Evolutionary conservation across 1,140 invertebrate species (phyloP).

Genomic region (Anthonomus grandis): DNA sequence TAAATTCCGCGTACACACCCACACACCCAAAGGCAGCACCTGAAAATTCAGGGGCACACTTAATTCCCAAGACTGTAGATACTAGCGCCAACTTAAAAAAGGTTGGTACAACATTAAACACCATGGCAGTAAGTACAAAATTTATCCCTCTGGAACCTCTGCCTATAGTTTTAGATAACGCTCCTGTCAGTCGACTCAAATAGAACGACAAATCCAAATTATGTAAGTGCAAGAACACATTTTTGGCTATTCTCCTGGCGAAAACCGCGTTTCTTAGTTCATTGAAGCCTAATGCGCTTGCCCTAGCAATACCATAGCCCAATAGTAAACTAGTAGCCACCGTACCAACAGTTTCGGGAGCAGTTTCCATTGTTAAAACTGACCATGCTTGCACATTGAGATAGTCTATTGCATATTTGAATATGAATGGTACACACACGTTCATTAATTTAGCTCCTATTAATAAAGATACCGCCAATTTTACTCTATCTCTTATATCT

Average conservation of each 20-base stretch:
- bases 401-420: conserved; percentile 91
- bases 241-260: conserved; percentile 88
- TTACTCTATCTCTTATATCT: conserved; percentile 72
- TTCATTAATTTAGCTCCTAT: conserved; percentile 84
- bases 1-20: conserved; percentile 83
- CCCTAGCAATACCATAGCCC: conserved; percentile 92
- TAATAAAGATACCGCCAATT: conserved; percentile 76
- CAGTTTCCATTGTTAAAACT: conserved; percentile 63
- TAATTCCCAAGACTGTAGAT: conserved; percentile 80
- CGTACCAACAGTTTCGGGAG: conserved; percentile 69
- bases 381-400: conserved; percentile 61
- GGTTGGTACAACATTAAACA: conserved; percentile 97
- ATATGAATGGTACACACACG: conserved; percentile 94
- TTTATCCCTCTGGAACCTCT: conserved; percentile 93
- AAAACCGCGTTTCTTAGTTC: conserved; percentile 98
- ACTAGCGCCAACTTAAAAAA: conserved; percentile 92
- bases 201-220: conserved; percentile 95
- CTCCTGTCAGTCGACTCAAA: conserved; percentile 80
- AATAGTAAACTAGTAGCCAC: conserved; percentile 77
- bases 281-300: conserved; percentile 87
- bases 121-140: conserved; percentile 93
- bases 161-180: conserved; percentile 72
- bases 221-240: conserved; percentile 97
- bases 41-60: conserved; percentile 68
- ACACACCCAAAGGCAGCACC: conserved; percentile 88